Evolutionary conservation across 2,113 vertebrate genomes (phyloP).

Genomic region (Gavia stellata): DNA sequence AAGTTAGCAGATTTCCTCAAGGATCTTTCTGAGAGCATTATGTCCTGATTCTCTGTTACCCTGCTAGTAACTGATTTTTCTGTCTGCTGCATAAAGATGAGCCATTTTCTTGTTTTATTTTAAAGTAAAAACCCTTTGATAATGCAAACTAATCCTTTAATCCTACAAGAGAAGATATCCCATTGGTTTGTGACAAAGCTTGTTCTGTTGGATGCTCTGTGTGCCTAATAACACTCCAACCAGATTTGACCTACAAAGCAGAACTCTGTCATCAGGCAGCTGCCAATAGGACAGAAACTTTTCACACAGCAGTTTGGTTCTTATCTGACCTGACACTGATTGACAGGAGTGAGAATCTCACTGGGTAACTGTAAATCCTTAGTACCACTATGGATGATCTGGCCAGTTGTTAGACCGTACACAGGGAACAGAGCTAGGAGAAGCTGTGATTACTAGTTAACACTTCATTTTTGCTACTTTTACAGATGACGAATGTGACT

Average conservation of each 20-base stretch:
- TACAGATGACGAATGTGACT: constrained; percentile 86
- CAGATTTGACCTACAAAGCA: constrained; percentile 46
- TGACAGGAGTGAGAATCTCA: constrained; percentile 61
- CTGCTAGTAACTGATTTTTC: not conserved
- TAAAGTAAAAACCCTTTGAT: constrained; percentile 16
- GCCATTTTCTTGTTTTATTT: constrained; percentile 7
- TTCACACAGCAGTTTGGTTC: not conserved
- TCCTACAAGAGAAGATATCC: constrained; percentile 17
- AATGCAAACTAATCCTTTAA: constrained; percentile 44
- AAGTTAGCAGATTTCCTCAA: not conserved
- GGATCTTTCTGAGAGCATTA: not conserved
- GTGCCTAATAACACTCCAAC: not conserved
- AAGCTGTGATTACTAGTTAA: not conserved
- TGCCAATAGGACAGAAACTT: constrained; percentile 32
- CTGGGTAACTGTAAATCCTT: constrained; percentile 34
- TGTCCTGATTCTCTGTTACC: not conserved
- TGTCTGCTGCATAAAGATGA: not conserved
- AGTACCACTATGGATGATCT: not conserved
- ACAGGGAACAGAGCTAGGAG: not conserved
- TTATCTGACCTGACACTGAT: constrained; percentile 61
- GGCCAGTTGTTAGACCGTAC: not conserved
- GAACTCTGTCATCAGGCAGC: not conserved
- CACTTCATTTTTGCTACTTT: not conserved
- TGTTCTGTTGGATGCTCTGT: not conserved
- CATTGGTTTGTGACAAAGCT: constrained; percentile 17